A percentile compares a stretch with the other conserved stretches of the same genome.
Evolutionary conservation across 2,113 vertebrate genomes (phyloP).

Genomic region (Leptodactylus fuscus): DNA sequence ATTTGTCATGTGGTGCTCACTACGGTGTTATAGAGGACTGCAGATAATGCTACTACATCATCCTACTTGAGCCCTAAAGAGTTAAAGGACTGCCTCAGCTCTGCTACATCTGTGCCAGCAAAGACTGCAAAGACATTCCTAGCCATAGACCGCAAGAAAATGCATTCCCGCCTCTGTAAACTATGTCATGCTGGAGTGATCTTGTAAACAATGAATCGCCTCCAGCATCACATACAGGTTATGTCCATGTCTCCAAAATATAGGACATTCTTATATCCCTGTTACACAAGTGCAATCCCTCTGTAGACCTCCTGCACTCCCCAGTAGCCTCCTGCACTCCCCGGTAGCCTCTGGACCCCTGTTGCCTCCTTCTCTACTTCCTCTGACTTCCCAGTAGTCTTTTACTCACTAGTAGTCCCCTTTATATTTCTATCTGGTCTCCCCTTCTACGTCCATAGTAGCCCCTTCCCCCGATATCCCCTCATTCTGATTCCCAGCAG

Average conservation of each 20-base stretch:
- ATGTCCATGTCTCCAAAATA: not conserved
- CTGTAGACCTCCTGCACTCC: not conserved
- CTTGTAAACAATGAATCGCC: slow-evolving; percentile 5
- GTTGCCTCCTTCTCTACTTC: not conserved
- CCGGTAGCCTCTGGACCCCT: not conserved
- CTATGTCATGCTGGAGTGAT: slow-evolving; percentile 17
- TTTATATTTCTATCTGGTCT: too few species aligned
- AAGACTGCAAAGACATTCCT: slow-evolving; percentile 28
- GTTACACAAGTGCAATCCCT: not conserved
- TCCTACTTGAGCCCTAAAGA: not conserved
- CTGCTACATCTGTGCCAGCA: slow-evolving; percentile 1
- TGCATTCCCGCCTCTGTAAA: not conserved
- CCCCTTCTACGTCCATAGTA: too few species aligned
- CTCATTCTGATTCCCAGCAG: not conserved
- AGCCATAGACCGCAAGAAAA: not conserved
- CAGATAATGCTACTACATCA: not conserved
- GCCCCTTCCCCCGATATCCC: too few species aligned
- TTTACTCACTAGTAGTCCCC: not conserved
- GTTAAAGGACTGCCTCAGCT: not conserved
- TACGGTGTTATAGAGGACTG: not conserved
- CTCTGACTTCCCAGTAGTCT: not conserved
- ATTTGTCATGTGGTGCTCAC: not conserved
- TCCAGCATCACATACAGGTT: slow-evolving; percentile 32
- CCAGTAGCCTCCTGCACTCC: not conserved
- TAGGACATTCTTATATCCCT: not conserved